phyloP scores from a whole-genome alignment of 1,140 invertebrate genomes.

The Cydia splendana region DNA sequence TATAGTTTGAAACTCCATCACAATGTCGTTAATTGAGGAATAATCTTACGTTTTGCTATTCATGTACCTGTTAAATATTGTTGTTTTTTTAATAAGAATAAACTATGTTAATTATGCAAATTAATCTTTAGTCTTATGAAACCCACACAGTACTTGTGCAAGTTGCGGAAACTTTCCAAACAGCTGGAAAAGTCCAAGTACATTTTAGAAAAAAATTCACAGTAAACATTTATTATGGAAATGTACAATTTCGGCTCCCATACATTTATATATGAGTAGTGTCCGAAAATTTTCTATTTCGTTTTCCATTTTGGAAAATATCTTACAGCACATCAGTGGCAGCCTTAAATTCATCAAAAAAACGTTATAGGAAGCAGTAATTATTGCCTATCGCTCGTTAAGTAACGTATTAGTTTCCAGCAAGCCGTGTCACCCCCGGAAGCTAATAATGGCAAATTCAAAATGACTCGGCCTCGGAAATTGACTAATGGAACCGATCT shows the following conservation, averaged over 20 bases:
- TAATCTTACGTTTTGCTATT: slow-evolving; percentile 6
- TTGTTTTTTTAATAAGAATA: neutral
- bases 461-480: slow-evolving; percentile 19
- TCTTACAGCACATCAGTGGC: no score
- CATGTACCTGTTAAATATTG: neutral
- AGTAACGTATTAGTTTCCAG: slow-evolving; percentile 1
- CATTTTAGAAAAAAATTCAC: no score
- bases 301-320: no score
- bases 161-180: no score
- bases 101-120: neutral
- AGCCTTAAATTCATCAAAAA: neutral
- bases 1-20: neutral
- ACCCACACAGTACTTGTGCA: no score
- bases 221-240: no score
- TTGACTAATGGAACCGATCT: slow-evolving; percentile 18
- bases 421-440: neutral
- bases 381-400: neutral
- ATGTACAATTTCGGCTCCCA: no score
- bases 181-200: no score
- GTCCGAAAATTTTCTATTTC: no score
- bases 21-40: neutral
- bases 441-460: slow-evolving; percentile 23
- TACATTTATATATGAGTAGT: no score
- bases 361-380: neutral
- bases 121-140: no score